A percentile compares a stretch with the other conserved stretches of the same genome.
Evolutionary conservation across 2,113 vertebrate genomes (phyloP).

Genomic region (Rhineura floridana): DNA sequence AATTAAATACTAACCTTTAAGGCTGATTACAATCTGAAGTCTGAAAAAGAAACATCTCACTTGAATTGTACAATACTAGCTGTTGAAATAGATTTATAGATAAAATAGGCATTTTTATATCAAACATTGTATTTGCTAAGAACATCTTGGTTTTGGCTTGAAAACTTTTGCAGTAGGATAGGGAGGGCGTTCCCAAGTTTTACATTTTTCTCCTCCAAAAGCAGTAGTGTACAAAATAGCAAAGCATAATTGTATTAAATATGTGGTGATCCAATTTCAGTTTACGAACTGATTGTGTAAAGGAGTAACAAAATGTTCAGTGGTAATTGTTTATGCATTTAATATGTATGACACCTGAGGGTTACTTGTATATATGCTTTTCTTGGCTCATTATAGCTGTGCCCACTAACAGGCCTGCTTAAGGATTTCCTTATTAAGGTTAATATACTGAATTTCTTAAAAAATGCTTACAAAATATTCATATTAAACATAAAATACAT

Average conservation of each 20-base stretch:
- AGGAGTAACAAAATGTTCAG: conserved; percentile 24
- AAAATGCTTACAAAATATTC: conserved; percentile 39
- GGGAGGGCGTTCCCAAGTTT: neutral
- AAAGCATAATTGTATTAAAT: neutral
- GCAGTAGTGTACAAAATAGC: neutral
- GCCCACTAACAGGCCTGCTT: conserved; percentile 42
- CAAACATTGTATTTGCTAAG: neutral
- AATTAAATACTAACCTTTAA: neutral
- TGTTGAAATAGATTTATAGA: neutral
- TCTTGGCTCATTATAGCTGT: conserved; percentile 20
- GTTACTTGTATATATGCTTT: neutral
- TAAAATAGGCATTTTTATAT: neutral
- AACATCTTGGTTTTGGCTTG: neutral
- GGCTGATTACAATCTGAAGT: neutral
- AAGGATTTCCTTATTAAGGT: conserved; percentile 35
- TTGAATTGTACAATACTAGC: neutral
- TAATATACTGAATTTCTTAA: conserved; percentile 40
- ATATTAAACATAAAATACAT: conserved; percentile 54
- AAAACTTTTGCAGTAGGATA: neutral
- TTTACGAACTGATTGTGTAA: conserved; percentile 12
- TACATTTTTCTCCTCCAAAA: neutral
- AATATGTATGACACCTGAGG: conserved; percentile 25
- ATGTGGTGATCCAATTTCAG: conserved; percentile 19
- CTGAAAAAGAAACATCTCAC: neutral
- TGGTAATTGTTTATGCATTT: conserved; percentile 15